Conservation (phyloP, 2,888 invertebrate species). For the Nycteola revayana region DNA sequence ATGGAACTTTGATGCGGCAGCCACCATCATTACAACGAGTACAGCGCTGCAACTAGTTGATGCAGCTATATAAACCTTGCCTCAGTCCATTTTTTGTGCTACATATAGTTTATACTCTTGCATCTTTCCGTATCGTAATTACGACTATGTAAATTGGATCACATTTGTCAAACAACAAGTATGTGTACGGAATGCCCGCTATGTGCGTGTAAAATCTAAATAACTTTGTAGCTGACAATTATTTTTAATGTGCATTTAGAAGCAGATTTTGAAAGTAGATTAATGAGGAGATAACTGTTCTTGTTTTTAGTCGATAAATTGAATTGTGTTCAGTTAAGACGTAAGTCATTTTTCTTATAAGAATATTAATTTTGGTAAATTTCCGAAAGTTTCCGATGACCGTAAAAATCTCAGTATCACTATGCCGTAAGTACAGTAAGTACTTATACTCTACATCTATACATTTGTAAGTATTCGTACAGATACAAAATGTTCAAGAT, state of each 20-base stretch:
- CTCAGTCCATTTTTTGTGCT: neutral
- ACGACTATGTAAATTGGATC: constrained; percentile 70
- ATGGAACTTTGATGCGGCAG: constrained; percentile 62
- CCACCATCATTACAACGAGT: constrained; percentile 44
- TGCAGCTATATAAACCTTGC: no score
- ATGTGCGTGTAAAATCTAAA: constrained; percentile 31
- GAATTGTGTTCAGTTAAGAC: no score
- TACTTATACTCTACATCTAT: no score
- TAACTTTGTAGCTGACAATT: neutral
- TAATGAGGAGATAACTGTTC: neutral
- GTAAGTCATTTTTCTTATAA: no score
- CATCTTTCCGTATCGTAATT: constrained; percentile 55
- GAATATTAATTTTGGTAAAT: no score
- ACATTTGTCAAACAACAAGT: constrained; percentile 62
- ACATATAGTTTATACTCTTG: constrained; percentile 14
- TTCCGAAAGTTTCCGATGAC: no score
- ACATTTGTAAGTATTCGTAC: no score
- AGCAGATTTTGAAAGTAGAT: neutral
- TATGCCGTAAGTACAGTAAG: no score
- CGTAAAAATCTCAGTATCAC: no score
- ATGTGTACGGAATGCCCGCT: constrained; percentile 49
- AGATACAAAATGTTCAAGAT: no score
- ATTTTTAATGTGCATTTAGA: constrained; percentile 11
- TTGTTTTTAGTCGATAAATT: no score
- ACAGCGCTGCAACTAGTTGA: no score